phyloP scores from a whole-genome alignment of 2,113 vertebrate genomes.

The Nettapus auritus region DNA sequence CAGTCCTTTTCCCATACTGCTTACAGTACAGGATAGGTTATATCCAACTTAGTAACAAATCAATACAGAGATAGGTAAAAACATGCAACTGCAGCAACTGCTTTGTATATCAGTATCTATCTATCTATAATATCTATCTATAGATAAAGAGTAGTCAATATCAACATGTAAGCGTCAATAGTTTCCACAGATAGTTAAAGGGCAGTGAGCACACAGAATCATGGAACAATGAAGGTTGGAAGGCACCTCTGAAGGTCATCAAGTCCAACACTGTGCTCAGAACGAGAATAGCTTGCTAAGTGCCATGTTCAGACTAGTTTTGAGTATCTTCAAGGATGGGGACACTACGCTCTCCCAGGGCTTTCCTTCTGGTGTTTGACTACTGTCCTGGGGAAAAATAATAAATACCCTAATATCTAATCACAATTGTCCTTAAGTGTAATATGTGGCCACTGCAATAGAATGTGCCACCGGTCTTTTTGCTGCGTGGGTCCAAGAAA shows the following conservation, averaged over 20 bases:
- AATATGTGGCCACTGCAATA: background rate
- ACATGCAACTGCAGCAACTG: too few relatives aligned
- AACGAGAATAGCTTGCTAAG: background rate
- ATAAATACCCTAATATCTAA: background rate
- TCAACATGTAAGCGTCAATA: too few relatives aligned
- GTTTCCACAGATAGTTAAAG: too few relatives aligned
- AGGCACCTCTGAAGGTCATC: background rate
- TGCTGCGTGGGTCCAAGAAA: background rate
- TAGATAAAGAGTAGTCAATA: too few relatives aligned
- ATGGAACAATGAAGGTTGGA: background rate
- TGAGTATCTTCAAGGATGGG: background rate
- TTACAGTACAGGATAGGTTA: too few relatives aligned
- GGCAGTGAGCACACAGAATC: background rate
- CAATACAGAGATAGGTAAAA: background rate
- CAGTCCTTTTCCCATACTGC: background rate
- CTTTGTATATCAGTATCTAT: too few relatives aligned
- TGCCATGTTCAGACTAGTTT: background rate
- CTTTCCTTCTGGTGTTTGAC: background rate
- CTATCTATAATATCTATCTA: too few relatives aligned
- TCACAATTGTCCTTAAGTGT: background rate
- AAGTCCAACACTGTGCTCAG: background rate
- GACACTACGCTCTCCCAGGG: background rate
- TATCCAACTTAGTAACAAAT: background rate
- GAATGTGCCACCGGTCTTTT: background rate
- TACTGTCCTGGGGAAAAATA: background rate